Evolutionary conservation across 2,888 invertebrate genomes (phyloP), one percentile per base, ranked within the genome.

Genomic region (Trichacis sp.): DNA sequence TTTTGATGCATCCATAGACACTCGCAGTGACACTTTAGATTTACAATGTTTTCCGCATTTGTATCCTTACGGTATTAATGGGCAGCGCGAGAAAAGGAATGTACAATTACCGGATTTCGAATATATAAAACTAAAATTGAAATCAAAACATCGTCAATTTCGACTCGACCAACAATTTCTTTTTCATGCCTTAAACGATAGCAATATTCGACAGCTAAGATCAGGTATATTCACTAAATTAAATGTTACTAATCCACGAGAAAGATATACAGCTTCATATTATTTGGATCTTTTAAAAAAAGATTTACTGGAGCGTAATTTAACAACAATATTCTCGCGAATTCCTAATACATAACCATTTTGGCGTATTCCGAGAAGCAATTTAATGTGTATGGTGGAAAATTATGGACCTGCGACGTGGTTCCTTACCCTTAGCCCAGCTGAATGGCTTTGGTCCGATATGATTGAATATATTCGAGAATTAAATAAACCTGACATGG

Each of bases 371-470:
- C 61, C 63, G 40, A 65, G 64, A 24, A 68, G 57, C 50, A 50
- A 75, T 42, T 48, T 73, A 43, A 15, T 18, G 5, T 74, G 73
- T 46, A 72, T 75, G 75, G 49, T 61, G 6, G 45, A 55, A 5
- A 24, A 75, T 51, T 75, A 75, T 60, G 76, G 74, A 14, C 66
- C 73, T 12, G 71, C 70, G 1, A 74, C 74, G 6, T 77, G 69
- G 68, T 76, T 76, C 46, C 47, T 73, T 3, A 76, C 73, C 5
- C 15, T 75, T 1, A 74, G 73, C 59, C 76, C 75, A 1, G 38
- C 60, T 30, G 70, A 70, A 56, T 72, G 68, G 75, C 71, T 69
- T 47, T 77, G 78, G 76, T 53, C 63, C 0, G 77, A 77, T 64
- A 65, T 78, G 14, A 65, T 66, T 11, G 69, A 72, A 24, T 78